phyloP scores from a whole-genome alignment of 92 coral and sea anemone species.

The Parazoanthus atlanticus region DNA sequence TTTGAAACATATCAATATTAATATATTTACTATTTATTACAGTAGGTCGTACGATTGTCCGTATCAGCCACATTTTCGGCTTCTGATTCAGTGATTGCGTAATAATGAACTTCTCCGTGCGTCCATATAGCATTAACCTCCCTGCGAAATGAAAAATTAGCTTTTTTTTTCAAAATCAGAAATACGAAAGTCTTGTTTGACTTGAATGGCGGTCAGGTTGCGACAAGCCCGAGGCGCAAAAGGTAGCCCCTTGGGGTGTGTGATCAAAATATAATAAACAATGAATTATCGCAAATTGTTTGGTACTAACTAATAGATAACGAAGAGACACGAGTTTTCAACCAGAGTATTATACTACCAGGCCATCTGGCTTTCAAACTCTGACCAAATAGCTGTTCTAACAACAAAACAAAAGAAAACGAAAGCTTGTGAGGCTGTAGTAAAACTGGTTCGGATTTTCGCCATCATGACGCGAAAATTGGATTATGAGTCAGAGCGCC shows the following conservation, averaged over 20 bases:
- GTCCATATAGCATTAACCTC: not conserved
- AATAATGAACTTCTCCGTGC: not conserved
- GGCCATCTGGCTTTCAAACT: not conserved
- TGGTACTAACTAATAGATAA: not conserved
- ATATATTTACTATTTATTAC: too few relatives aligned
- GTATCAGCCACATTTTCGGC: not conserved
- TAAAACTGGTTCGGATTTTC: not conserved
- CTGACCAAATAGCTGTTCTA: not conserved
- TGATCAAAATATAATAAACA: not conserved
- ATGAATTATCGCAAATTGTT: not conserved
- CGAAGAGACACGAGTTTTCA: not conserved
- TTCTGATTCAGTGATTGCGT: not conserved
- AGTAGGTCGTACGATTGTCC: not conserved
- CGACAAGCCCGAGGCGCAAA: not conserved
- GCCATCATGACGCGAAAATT: not conserved
- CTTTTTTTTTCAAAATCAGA: not conserved
- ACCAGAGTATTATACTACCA: not conserved
- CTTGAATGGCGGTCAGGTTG: not conserved
- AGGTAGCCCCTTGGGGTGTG: not conserved
- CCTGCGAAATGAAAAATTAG: too few relatives aligned
- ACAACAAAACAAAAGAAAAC: too few relatives aligned
- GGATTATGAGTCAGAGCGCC: not conserved
- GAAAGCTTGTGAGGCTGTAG: not conserved
- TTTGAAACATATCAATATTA: too few relatives aligned
- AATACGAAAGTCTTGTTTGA: not conserved